A percentile compares a stretch with the other conserved stretches of the same genome.
Conservation (phyloP, 2,888 invertebrate species). For the Folsomia candida region DNA sequence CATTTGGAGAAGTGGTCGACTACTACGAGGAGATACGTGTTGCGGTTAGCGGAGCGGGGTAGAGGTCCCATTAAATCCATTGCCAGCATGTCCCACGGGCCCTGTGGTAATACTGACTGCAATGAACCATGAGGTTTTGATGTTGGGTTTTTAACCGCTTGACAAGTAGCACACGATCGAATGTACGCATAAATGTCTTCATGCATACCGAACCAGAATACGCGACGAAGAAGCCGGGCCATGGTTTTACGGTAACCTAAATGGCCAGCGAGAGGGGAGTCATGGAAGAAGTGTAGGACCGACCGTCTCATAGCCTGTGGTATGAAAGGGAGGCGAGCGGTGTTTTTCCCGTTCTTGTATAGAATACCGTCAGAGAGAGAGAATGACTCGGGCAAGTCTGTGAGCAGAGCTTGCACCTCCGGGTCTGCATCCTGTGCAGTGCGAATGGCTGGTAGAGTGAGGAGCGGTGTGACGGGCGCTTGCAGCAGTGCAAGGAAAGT, state of each 20-base stretch:
- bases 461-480: neutral
- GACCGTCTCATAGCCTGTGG: constrained; percentile 17
- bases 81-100: constrained; percentile 26
- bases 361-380: neutral
- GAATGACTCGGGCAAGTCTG: constrained; percentile 1
- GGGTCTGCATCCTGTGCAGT: neutral
- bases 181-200: constrained; percentile 23
- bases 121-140: constrained; percentile 19
- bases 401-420: constrained; percentile 1
- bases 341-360: neutral
- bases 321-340: constrained; percentile 14
- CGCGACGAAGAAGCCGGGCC: constrained; percentile 13
- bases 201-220: constrained; percentile 27
- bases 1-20: constrained; percentile 43
- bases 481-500: neutral
- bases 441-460: neutral
- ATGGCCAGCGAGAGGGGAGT: constrained; percentile 22
- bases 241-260: constrained; percentile 31
- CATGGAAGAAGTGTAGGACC: constrained; percentile 26
- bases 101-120: constrained; percentile 4
- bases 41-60: constrained; percentile 6
- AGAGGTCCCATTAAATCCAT: constrained; percentile 31
- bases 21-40: constrained; percentile 29
- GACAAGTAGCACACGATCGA: constrained; percentile 18
- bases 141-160: constrained; percentile 23